Evolutionary conservation across 2,113 vertebrate species (phyloP).

Genomic region (Laticauda laticaudata): DNA sequence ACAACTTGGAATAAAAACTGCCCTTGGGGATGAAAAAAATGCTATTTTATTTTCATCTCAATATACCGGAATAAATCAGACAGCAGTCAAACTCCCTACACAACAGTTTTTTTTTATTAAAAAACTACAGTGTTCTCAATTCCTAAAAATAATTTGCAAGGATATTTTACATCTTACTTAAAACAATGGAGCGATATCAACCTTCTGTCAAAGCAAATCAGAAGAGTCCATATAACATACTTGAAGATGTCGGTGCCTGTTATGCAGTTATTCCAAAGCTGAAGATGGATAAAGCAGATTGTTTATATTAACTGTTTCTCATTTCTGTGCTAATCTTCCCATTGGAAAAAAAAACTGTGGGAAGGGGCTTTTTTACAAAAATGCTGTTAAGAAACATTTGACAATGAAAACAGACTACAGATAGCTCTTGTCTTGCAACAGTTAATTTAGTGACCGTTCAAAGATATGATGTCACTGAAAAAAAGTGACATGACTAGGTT

Average conservation of each 20-base stretch:
- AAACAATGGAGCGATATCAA: neutral
- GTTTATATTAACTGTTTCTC: neutral
- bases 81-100: conserved; percentile 35
- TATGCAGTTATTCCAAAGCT: neutral
- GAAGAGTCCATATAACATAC: conserved; percentile 19
- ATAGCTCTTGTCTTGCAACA: too few relatives aligned
- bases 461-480: too few relatives aligned
- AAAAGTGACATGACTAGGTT: too few relatives aligned
- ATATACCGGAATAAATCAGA: conserved; percentile 24
- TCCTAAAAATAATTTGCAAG: conserved; percentile 31
- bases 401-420: neutral
- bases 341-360: neutral
- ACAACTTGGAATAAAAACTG: conserved; percentile 16
- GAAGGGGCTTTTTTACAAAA: neutral
- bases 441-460: too few relatives aligned
- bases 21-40: neutral
- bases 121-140: conserved; percentile 9
- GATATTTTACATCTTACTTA: conserved; percentile 30
- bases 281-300: neutral
- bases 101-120: neutral
- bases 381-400: neutral
- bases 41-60: conserved; percentile 25
- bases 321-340: too few relatives aligned
- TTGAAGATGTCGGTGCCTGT: conserved; percentile 9
- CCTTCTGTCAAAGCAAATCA: conserved; percentile 24